Evolutionary conservation across 2,888 invertebrate species (phyloP), one percentile per base, ranked within the genome.

Genomic region (Acrobasis consociella): DNA sequence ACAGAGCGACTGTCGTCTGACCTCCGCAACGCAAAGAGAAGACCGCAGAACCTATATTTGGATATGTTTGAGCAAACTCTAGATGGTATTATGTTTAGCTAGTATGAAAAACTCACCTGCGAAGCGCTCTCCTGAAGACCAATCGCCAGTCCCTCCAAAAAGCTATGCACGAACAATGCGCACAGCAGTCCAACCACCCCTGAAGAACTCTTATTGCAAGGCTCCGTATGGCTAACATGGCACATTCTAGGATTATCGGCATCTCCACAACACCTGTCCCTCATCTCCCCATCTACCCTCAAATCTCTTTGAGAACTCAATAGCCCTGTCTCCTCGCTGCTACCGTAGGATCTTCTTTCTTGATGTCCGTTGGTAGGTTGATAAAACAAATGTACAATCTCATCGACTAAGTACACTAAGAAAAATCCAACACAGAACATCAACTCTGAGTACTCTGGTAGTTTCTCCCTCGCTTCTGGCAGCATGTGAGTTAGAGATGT

Each of bases 131-230:
- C 92, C 81, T 97, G 96, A 49, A 97, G 86, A 0, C 97, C 97
- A 73, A 97, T 96, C 0, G 97, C 97, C 60, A 97, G 80, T 1
- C 97, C 97, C 80, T 97, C 97, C 67, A 97, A 87, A 13, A 97
- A 83, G 16, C 97, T 95, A 74, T 97, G 97, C 65, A 97, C 93
- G 0, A 96, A 95, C 60, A 97, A 82, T 0, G 97, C 97, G 38
- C 95, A 89, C 17, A 97, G 87, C 58, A 96, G 84, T 0, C 96
- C 96, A 11, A 95, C 76, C 9, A 94, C 93, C 0, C 95, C 94
- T 0, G 95, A 94, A 42, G 94, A 93, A 51, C 94, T 93, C 69
- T 93, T 93, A 13, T 88, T 90, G 67, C 96, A 95, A 0, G 96
- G 95, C 69, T 95, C 94, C 2, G 93, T 91, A 70, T 95, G 95